Conservation (phyloP, 1,140 invertebrate genomes). For the Drosophila repletoides region DNA sequence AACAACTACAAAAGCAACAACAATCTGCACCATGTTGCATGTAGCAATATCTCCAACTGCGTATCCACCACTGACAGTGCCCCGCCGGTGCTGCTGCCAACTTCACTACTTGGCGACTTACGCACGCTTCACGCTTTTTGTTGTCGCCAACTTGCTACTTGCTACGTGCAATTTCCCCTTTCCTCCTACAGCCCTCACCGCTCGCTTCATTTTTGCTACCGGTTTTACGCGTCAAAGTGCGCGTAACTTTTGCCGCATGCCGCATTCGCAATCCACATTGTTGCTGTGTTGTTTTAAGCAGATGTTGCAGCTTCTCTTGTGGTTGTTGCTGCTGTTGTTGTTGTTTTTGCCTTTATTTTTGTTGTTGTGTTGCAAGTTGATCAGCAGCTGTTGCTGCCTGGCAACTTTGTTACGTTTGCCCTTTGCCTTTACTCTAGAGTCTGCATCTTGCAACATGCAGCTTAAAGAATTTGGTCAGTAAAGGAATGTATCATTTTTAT, state of each 20-base stretch:
- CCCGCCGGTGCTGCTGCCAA: not conserved
- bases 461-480: no score
- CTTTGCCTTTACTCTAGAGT: constrained; percentile 7
- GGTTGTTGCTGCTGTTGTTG: constrained; percentile 1
- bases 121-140: constrained; percentile 67
- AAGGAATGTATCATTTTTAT: no score
- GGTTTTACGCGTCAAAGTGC: constrained; percentile 77
- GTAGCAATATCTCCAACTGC: constrained; percentile 55
- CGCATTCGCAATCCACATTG: constrained; percentile 51
- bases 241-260: constrained; percentile 76
- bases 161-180: no score
- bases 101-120: constrained; percentile 38
- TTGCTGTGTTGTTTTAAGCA: constrained; percentile 18
- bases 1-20: constrained; percentile 1
- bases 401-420: constrained; percentile 39
- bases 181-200: constrained; percentile 9
- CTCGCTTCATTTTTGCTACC: constrained; percentile 67
- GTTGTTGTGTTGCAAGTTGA: constrained; percentile 34
- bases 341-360: constrained; percentile 18
- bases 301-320: constrained; percentile 3
- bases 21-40: constrained; percentile 35
- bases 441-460: no score
- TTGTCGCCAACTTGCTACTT: constrained; percentile 54
- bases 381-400: constrained; percentile 43
- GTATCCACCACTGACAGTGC: constrained; percentile 44